Percentiles rank a stretch among this genome's conserved stretches.
Evolutionary conservation across 2,888 invertebrate genomes (phyloP).

Genomic region (Hyposoter didymator): DNA sequence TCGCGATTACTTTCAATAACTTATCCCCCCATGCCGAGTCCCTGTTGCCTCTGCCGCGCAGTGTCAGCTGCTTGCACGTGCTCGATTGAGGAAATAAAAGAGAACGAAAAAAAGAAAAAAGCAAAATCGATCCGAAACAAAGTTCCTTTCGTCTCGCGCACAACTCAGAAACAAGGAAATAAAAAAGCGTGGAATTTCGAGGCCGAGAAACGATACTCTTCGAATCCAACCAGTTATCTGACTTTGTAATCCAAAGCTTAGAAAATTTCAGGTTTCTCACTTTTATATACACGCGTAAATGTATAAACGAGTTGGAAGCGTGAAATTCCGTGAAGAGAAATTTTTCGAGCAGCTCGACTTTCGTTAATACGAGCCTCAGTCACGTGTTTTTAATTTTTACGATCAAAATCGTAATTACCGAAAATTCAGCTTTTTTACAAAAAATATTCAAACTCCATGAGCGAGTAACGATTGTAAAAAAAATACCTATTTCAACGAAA

Average conservation of each 20-base stretch:
- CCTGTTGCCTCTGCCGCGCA: too few relatives aligned
- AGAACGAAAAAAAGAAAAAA: background rate
- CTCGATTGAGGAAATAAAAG: conserved; percentile 40
- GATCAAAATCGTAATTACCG: background rate
- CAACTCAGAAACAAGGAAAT: background rate
- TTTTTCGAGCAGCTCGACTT: background rate
- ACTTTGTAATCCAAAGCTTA: conserved; percentile 54
- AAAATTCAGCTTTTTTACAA: background rate
- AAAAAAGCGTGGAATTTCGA: conserved; percentile 36
- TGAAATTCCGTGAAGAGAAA: background rate
- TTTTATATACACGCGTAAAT: background rate
- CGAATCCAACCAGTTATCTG: conserved; percentile 42
- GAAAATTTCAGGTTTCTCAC: conserved; percentile 58
- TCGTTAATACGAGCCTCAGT: background rate
- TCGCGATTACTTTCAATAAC: conserved; percentile 34
- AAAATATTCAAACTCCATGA: background rate
- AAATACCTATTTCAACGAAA: background rate
- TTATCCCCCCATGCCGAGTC: background rate
- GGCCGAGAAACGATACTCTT: conserved; percentile 45
- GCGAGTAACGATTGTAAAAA: background rate
- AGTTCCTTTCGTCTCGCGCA: background rate
- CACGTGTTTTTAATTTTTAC: background rate
- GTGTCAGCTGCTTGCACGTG: conserved; percentile 60
- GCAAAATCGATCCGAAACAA: background rate
- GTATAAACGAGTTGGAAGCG: background rate